Base-by-base conservation (phyloP, 2,888 invertebrate genomes). In the Argyresthia albistria region DNA sequence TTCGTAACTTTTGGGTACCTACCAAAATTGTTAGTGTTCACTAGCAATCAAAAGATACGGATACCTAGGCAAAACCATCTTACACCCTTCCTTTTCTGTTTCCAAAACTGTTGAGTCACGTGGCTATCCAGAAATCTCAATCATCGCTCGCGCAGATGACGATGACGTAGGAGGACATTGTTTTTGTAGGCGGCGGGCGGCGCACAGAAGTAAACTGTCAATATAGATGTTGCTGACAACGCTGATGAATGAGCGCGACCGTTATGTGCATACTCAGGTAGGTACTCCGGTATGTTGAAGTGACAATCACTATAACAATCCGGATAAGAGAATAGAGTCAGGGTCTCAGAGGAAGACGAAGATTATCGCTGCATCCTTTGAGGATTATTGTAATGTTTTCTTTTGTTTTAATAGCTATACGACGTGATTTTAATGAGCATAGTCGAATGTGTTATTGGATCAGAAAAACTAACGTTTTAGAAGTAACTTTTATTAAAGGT, bases 211-310 rank as follows among this genome's bases (percentile, higher is more conserved):
- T 73, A 64, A 57, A 65, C 79, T 80, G 84, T 81, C 83, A 84
- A 84, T 83, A 81, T 83, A 81, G 80, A 82, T 82, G 84, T 79
- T 82, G 79, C 71, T 78, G 81, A 80, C 80, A 76, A 77, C 67
- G 70, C 70, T 82, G 83, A 83, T 83, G 81, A 82, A 83, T 82
- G 82, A 81, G 76, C 70, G 64, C 71, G 63, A 75, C 79, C 78
- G 83, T 80, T 81, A 77, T 73, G 79, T 73, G 59, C 58, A 54
- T 60, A 63, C 65, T 66, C 60, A 53, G 25, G 25, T 25, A 6
- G n/a, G n/a, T n/a, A n/a, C n/a, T n/a, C 25, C 63, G 61, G 61
- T 60, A 59, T 58, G 55, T 43, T 55, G 53, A 57, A 58, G 60
- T n/a, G 12, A 56, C 61, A 58, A n/a, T n/a, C n/a, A n/a, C n/a